A percentile compares a stretch with the other conserved stretches of the same genome.
Conservation (phyloP, 2,888 invertebrate species). For the Aporophyla nigra region DNA sequence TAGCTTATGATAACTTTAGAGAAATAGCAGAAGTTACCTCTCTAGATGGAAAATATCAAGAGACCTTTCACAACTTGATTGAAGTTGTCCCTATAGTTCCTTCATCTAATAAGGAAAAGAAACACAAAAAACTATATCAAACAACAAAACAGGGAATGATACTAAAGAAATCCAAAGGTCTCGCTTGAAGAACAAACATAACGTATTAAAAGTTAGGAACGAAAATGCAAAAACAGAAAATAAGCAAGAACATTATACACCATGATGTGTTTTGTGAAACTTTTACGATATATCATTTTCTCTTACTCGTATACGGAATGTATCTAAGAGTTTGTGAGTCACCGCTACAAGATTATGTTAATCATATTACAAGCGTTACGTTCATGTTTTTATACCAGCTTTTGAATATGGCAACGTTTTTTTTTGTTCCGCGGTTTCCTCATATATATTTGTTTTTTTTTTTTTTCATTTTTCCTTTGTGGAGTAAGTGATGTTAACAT, state of each 20-base stretch:
- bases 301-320: constrained; percentile 55
- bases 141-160: constrained; percentile 35
- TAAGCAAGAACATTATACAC: constrained; percentile 63
- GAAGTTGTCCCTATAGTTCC: constrained; percentile 28
- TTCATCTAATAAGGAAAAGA: constrained; percentile 32
- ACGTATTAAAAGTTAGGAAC: constrained; percentile 65
- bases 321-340: constrained; percentile 62
- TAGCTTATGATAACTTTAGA: neutral
- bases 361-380: constrained; percentile 61
- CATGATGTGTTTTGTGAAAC: constrained; percentile 67
- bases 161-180: constrained; percentile 46
- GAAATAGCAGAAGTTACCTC: neutral
- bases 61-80: constrained; percentile 23
- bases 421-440: constrained; percentile 16
- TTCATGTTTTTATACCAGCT: constrained; percentile 62
- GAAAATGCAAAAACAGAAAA: constrained; percentile 68
- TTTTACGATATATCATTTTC: constrained; percentile 68
- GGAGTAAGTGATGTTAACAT: constrained; percentile 13
- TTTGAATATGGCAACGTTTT: constrained; percentile 55
- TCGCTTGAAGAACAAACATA: constrained; percentile 46
- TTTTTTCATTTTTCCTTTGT: constrained; percentile 35
- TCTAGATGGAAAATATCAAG: neutral
- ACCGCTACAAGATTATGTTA: constrained; percentile 67
- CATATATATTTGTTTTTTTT: constrained; percentile 30
- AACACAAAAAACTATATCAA: constrained; percentile 35